Base-by-base conservation (phyloP, 2,113 vertebrate genomes). In the Pterophyllum scalare region DNA sequence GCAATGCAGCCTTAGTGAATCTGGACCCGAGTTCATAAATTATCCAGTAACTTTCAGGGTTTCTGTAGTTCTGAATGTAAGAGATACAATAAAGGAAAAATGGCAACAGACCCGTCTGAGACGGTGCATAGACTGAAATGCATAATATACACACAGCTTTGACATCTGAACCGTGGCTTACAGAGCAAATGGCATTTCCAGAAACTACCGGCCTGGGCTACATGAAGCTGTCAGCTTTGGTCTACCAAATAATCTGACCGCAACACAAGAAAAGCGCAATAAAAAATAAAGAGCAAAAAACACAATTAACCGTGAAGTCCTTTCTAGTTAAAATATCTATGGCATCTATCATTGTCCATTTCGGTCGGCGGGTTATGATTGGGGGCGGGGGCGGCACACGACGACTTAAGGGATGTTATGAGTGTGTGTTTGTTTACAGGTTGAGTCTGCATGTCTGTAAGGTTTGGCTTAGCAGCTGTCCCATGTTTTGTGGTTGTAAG, bases 211-310 rank as follows among this genome's bases (percentile, higher is more conserved):
- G 28, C 65, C 31, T 13, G 17, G 5, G 88, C 85, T 90, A 88
- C 85, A 81, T 59, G 56, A 59, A 87, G 77, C 89, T 64, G 79
- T 59, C 59, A 65, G 60, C 77, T 91, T 89, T 87, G 82, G 84
- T 75, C 88, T 61, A 43, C 24, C 2, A 1, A 67, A 74, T 1
- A 77, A 60, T 57, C 31, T 9, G 57, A 83, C 59, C 62, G 76
- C 60, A 77, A 83, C 70, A 61, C n/a, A 24, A 87, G 56, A 59
- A 6, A 28, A 75, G 17, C 5, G 8, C 22, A 49, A 59, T 3
- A 8, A 79, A 79, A 7, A 7, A 43, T 33, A 24, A 43, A 3
- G 14, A 12, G 4, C 33, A 12, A 3, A 38, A 31, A 28, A 64
- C 33, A 64, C 38, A 38, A 38, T 14, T 64, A 35, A 14, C 17